Conservation (phyloP, 2,797 vertebrate species). For the Halcyon smyrnensis region DNA sequence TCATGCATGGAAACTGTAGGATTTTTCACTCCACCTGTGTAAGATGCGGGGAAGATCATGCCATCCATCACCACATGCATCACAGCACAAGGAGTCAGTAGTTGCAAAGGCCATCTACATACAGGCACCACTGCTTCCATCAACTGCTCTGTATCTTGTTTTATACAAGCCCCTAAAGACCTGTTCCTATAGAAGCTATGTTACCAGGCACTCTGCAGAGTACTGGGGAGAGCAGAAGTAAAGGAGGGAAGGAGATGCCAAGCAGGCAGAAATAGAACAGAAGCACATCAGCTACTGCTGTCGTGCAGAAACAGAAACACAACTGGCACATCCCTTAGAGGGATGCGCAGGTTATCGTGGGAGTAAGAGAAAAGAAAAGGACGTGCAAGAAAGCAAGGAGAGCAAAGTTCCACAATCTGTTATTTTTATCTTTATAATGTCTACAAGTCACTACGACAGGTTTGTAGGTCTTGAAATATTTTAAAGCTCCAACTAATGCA, state of each 20-base stretch:
- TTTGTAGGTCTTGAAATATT: background rate
- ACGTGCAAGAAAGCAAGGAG: background rate
- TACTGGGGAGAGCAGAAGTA: background rate
- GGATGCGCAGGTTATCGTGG: background rate
- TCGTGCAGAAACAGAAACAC: background rate
- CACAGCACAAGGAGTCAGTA: background rate
- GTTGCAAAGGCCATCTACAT: background rate
- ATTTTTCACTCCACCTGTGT: background rate
- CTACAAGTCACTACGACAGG: background rate
- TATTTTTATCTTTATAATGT: background rate
- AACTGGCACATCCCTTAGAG: background rate
- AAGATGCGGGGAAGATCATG: background rate
- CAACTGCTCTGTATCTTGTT: background rate
- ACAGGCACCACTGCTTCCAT: background rate
- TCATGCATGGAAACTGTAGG: background rate
- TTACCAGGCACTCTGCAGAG: background rate
- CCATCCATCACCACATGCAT: background rate
- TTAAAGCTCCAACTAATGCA: background rate
- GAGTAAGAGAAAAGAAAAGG: background rate
- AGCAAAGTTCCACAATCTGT: background rate
- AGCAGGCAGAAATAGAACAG: background rate
- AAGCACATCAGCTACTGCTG: background rate
- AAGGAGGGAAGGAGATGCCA: background rate
- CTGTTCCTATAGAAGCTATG: background rate
- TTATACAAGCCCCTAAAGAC: background rate